A percentile compares a stretch with the other conserved stretches of the same genome.
Conservation (phyloP, 2,797 vertebrate genomes). For the Vireo griseus region DNA sequence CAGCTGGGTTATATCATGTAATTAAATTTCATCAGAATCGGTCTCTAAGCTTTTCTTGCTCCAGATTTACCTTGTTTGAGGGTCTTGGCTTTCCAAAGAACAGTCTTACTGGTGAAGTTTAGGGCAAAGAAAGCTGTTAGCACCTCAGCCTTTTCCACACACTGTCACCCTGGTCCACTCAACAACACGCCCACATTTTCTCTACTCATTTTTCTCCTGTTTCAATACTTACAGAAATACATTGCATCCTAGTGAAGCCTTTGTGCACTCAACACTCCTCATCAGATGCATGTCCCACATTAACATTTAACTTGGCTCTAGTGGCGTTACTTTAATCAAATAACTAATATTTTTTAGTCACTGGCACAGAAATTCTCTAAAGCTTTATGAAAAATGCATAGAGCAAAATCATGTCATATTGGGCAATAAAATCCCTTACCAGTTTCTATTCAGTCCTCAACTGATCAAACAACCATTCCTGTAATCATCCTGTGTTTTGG, state of each 20-base stretch:
- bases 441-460: neutral
- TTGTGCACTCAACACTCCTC: rapidly evolving
- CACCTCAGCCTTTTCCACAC: neutral
- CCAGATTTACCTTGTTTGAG: neutral
- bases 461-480: neutral
- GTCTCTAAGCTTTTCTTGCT: neutral
- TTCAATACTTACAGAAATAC: neutral
- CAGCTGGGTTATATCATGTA: neutral
- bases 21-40: neutral
- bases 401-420: neutral
- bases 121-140: neutral
- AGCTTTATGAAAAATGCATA: neutral
- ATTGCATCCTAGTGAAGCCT: neutral
- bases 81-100: neutral
- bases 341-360: neutral
- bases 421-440: neutral
- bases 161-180: neutral
- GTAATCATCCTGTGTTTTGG: neutral
- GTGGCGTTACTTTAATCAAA: neutral
- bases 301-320: neutral
- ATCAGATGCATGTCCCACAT: neutral
- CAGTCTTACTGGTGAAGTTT: neutral
- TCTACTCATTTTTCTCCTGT: neutral
- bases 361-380: neutral
- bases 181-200: neutral